Evolutionary conservation across 1,140 invertebrate genomes (phyloP).

Genomic region (Hypsibius dujardini): DNA sequence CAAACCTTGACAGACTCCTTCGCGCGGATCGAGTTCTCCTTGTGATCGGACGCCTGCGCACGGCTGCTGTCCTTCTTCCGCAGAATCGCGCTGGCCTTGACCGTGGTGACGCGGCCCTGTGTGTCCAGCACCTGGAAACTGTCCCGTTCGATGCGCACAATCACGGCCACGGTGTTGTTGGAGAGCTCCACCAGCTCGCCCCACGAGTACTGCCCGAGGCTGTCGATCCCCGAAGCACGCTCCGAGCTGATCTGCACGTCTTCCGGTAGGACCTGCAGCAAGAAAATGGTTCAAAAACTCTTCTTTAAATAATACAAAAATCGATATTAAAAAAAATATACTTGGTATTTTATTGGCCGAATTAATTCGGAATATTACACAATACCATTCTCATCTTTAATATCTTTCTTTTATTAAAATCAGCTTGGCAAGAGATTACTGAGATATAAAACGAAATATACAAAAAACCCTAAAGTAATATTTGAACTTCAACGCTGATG

Average conservation of each 20-base stretch:
- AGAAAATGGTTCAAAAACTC: too few relatives aligned
- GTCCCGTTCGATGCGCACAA: slow-evolving; percentile 82
- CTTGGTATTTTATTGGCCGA: too few relatives aligned
- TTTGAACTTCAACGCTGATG: too few relatives aligned
- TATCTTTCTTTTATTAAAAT: too few relatives aligned
- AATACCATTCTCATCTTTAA: too few relatives aligned
- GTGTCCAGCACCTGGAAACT: slow-evolving; percentile 62
- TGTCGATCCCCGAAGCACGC: slow-evolving; percentile 92
- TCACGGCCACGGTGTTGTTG: slow-evolving; percentile 84
- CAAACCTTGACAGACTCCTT: slow-evolving; percentile 82
- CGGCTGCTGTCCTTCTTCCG: slow-evolving; percentile 69
- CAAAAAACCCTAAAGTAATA: too few relatives aligned
- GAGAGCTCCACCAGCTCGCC: slow-evolving; percentile 88
- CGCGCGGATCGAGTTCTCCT: slow-evolving; percentile 75
- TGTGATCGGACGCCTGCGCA: slow-evolving; percentile 74
- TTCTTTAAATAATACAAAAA: too few relatives aligned
- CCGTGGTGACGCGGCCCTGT: slow-evolving; percentile 65
- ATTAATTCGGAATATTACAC: too few relatives aligned
- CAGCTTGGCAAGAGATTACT: too few relatives aligned
- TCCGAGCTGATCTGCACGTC: slow-evolving; percentile 87
- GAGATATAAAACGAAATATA: too few relatives aligned
- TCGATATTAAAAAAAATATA: too few relatives aligned
- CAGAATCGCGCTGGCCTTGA: slow-evolving; percentile 72
- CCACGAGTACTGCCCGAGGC: slow-evolving; percentile 91
- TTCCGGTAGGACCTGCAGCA: slow-evolving; percentile 41